Evolutionary conservation across 2,113 vertebrate genomes (phyloP).

Genomic region (Hypocryptadius cinnamomeus): DNA sequence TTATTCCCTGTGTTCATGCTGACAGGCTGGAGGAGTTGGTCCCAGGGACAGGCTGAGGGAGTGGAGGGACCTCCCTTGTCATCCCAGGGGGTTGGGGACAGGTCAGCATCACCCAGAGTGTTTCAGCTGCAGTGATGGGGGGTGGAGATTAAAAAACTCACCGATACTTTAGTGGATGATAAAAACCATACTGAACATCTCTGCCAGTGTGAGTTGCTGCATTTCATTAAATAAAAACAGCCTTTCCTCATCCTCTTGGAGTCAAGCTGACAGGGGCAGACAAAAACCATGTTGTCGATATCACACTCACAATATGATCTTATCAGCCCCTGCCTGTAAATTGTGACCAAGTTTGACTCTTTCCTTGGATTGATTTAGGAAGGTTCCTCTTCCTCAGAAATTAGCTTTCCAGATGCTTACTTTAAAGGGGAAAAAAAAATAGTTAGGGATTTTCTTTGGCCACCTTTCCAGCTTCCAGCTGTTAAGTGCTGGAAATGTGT

Average conservation of each 20-base stretch:
- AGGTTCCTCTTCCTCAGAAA: neutral
- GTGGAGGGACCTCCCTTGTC: neutral
- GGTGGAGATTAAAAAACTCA: neutral
- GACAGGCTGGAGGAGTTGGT: neutral
- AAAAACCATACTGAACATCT: neutral
- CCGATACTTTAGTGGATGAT: neutral
- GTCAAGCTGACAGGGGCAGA: neutral
- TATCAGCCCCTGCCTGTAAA: neutral
- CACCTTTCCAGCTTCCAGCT: conserved; percentile 47
- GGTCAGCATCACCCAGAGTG: accelerated
- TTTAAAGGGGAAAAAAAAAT: neutral
- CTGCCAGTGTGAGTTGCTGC: neutral
- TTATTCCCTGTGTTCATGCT: neutral
- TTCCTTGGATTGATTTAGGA: neutral
- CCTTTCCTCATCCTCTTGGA: neutral
- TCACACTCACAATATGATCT: neutral
- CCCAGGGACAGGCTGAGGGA: neutral
- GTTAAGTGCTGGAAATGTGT: conserved; percentile 38
- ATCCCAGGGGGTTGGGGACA: neutral
- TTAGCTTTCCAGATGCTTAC: conserved; percentile 30
- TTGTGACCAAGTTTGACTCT: neutral
- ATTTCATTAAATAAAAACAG: conserved; percentile 8
- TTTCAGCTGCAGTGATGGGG: neutral
- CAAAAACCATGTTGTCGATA: neutral
- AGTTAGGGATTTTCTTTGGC: conserved; percentile 53